Base-by-base conservation (phyloP, 1,140 invertebrate species). In the Brachionus angularis region DNA sequence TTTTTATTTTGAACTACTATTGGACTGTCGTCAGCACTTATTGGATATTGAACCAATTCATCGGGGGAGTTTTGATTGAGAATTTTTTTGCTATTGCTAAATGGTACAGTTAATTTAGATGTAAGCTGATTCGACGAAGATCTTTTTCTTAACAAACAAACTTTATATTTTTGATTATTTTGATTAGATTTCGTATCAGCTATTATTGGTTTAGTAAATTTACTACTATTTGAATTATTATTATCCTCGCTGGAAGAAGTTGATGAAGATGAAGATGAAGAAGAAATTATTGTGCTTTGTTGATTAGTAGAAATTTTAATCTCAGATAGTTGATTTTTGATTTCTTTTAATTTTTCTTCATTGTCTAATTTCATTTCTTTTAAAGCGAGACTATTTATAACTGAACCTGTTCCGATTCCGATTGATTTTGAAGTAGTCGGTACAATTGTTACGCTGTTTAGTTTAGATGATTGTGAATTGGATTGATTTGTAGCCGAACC, bases 261-360 rank as follows among this genome's bases (percentile, higher is more conserved):
- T n/a, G n/a, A n/a, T n/a, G n/a, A n/a, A n/a, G n/a, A n/a, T n/a
- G n/a, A n/a, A n/a, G n/a, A n/a, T n/a, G n/a, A n/a, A n/a, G n/a
- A n/a, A n/a, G n/a, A n/a, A 4, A 58, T 58, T 23, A 58, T 58
- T 12, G 53, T 39, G 14, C 53, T 58, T 39, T 58, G 53, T 14
- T 39, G 33, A 39, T 18, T 58, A 7, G 53, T 36, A 10, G 53
- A 58, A 21, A 58, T 58, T 42, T 58, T 58, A 25, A 58, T 58
- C 34, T 58, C 53, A 10, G 53, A 58, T 23, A 58, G 27, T 21
- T 58, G 53, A 27, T 58, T 58, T 39, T 58, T 58, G 14, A 58
- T 58, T 23, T 58, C 53, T 23, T 39, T 58, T 23, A 58, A 36
- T 39, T 58, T 58, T 25, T 58, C n/a, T 0, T 58, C 53, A 39